phyloP scores from a whole-genome alignment of 2,888 invertebrate genomes.

The Pseudolycoriella hygida region DNA sequence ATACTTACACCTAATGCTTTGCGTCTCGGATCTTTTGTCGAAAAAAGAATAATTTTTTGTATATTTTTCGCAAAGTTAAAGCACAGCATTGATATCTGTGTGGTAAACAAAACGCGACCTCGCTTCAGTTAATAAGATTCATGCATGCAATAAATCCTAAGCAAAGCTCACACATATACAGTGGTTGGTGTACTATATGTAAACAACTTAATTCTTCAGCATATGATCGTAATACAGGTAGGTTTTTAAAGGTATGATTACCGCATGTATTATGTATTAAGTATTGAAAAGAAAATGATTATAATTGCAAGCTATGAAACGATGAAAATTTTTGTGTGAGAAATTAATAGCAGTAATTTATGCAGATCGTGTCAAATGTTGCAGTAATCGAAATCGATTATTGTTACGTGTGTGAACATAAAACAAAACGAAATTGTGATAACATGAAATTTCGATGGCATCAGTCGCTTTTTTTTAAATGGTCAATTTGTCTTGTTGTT shows the following conservation, averaged over 20 bases:
- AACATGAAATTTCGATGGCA: too few species aligned
- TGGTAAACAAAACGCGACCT: background rate
- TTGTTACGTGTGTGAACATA: too few species aligned
- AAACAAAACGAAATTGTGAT: too few species aligned
- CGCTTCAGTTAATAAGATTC: background rate
- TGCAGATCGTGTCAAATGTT: background rate
- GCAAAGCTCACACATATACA: background rate
- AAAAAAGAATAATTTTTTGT: background rate
- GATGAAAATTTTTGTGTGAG: background rate
- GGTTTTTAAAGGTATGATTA: background rate
- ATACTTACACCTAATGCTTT: background rate
- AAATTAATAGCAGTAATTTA: background rate
- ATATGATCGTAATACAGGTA: background rate
- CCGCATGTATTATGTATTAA: background rate
- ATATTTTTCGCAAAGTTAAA: too few species aligned
- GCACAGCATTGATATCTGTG: too few species aligned
- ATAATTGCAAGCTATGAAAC: background rate
- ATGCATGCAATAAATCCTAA: background rate
- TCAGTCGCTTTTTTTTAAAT: too few species aligned
- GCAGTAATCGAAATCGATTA: background rate
- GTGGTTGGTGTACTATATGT: too few species aligned
- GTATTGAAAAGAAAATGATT: too few species aligned
- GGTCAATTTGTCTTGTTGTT: too few species aligned
- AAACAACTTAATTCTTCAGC: background rate
- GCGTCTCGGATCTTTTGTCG: background rate